Percentiles rank a stretch among this genome's conserved stretches.
These are phyloP conservation scores for Notolepis coatsorum DNA, from an alignment of 2,797 vertebrate genomes.

Conservation along the genomic window DNA sequence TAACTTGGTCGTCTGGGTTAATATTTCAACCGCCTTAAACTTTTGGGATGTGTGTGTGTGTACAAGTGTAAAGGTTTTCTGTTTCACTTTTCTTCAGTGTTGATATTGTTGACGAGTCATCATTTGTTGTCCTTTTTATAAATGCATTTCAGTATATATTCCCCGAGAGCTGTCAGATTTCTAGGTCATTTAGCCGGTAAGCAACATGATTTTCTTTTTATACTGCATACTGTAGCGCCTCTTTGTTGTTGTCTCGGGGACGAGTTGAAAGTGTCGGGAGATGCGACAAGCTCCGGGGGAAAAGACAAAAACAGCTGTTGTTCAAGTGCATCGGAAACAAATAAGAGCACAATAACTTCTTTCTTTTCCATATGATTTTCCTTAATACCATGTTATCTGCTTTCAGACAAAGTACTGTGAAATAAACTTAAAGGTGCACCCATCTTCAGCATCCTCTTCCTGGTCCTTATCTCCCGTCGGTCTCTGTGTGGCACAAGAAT, in stretches of 20 bases:
- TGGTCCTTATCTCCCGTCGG: conserved; percentile 25
- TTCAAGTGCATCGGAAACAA: conserved; percentile 83
- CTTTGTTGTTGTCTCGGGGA: conserved; percentile 83
- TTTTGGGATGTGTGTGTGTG: conserved; percentile 81
- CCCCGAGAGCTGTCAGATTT: conserved; percentile 82
- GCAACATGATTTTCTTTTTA: conserved; percentile 85
- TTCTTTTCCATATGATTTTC: conserved; percentile 70
- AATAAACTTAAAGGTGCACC: conserved; percentile 86
- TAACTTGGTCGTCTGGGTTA: conserved; percentile 79
- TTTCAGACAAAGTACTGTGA: conserved; percentile 88
- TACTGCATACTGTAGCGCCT: conserved; percentile 89
- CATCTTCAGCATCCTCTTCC: conserved; percentile 72
- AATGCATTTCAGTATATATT: conserved; percentile 81
- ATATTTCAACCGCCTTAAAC: conserved; percentile 88
- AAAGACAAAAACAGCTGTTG: conserved; percentile 77
- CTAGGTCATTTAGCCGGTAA: conserved; percentile 82
- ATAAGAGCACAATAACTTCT: conserved; percentile 86
- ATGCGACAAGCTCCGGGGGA: conserved; percentile 77
- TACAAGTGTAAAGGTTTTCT: conserved; percentile 74
- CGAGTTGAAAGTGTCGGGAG: conserved; percentile 78
- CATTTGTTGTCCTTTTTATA: conserved; percentile 79
- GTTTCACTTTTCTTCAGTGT: conserved; percentile 68
- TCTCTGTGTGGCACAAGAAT: no score
- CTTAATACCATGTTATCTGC: conserved; percentile 85
- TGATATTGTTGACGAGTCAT: conserved; percentile 79